Conservation (phyloP, 2,113 vertebrate genomes). For the Arvicanthis niloticus region DNA sequence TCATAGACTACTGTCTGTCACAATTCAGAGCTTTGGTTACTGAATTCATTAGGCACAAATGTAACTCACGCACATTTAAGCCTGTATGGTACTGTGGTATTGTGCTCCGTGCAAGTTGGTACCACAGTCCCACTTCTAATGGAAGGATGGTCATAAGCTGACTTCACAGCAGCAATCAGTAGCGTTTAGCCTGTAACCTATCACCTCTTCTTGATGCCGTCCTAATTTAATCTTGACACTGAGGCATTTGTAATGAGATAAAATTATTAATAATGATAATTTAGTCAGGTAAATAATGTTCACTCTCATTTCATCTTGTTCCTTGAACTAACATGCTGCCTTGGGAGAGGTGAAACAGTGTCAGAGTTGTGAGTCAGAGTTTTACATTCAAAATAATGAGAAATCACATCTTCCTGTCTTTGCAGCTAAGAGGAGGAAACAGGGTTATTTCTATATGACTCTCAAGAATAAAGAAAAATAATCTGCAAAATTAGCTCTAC, state of each 20-base stretch:
- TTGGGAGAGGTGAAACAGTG: background rate
- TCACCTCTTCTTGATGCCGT: background rate
- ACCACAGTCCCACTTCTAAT: background rate
- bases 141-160: background rate
- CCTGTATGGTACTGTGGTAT: background rate
- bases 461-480: background rate
- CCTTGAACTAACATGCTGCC: background rate
- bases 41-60: background rate
- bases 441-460: background rate
- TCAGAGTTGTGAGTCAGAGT: conserved; percentile 1
- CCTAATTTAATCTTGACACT: background rate
- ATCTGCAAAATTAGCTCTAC: background rate
- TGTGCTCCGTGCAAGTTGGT: background rate
- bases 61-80: background rate
- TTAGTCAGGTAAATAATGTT: background rate
- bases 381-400: conserved; percentile 4
- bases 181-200: background rate
- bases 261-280: background rate
- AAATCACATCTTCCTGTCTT: conserved; percentile 16
- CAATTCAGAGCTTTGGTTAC: background rate
- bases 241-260: conserved; percentile 25
- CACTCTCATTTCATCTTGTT: background rate
- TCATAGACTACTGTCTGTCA: background rate
- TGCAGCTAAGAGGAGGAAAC: conserved; percentile 31
- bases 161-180: background rate